Percentiles rank a stretch among this genome's conserved stretches.
Evolutionary conservation across 2,113 vertebrate genomes (phyloP).

Genomic region (Phalacrocorax carbo): DNA sequence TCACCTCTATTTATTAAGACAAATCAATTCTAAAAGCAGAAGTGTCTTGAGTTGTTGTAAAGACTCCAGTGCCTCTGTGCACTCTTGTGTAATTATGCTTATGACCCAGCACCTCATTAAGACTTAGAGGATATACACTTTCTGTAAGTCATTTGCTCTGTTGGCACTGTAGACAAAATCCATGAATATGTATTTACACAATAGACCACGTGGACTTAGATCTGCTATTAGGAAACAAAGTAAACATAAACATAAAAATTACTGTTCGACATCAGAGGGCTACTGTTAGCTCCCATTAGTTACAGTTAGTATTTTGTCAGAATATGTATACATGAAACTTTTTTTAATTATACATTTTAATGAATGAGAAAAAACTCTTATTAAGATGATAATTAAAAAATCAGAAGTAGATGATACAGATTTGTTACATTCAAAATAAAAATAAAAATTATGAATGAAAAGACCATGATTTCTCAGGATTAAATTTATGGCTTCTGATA

Average conservation of each 20-base stretch:
- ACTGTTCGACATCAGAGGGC: not conserved
- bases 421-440: not conserved
- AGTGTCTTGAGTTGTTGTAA: not conserved
- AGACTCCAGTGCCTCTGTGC: not conserved
- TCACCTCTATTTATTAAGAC: not conserved
- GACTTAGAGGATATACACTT: not conserved
- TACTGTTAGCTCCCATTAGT: not conserved
- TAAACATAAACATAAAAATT: not conserved
- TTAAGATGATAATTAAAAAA: not conserved
- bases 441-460: not conserved
- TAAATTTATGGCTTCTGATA: not conserved
- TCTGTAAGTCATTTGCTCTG: not conserved
- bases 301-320: not conserved
- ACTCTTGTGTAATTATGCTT: not conserved
- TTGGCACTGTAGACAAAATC: not conserved
- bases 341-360: not conserved
- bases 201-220: not conserved
- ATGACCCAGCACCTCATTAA: slow-evolving; percentile 3
- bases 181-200: not conserved
- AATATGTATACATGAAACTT: not conserved
- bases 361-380: not conserved
- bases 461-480: not conserved
- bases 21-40: not conserved
- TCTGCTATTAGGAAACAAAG: slow-evolving; percentile 2
- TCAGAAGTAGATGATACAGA: not conserved